phyloP scores from a whole-genome alignment of 2,888 invertebrate species.

The Apamea sordens region DNA sequence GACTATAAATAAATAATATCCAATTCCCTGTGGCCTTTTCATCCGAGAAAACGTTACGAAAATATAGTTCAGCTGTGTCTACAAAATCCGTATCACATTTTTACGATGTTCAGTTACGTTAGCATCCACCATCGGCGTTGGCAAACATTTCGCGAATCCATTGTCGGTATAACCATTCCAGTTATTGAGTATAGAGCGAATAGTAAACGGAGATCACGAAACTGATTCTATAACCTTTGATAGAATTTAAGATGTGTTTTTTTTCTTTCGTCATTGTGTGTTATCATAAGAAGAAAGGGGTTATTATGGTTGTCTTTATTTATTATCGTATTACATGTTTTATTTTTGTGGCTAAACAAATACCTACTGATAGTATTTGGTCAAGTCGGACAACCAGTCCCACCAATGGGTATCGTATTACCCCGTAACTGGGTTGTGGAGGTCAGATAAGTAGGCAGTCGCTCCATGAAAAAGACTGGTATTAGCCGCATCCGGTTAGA shows the following conservation, averaged over 20 bases:
- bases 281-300: neutral
- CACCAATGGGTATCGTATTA: too few species aligned
- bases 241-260: conserved; percentile 44
- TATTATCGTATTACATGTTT: neutral
- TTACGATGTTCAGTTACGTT: conserved; percentile 61
- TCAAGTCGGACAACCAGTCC: neutral
- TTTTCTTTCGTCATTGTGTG: conserved; percentile 13
- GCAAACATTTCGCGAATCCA: conserved; percentile 64
- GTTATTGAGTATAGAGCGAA: conserved; percentile 54
- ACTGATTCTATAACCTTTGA: conserved; percentile 47
- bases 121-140: conserved; percentile 40
- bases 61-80: conserved; percentile 45
- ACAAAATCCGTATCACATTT: conserved; percentile 60
- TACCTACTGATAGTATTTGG: neutral
- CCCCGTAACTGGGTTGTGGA: too few species aligned
- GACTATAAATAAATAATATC: conserved; percentile 19
- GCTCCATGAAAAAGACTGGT: too few species aligned
- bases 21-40: conserved; percentile 20
- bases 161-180: conserved; percentile 51
- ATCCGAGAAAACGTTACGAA: conserved; percentile 26
- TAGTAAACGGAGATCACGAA: conserved; percentile 54
- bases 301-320: conserved; percentile 1
- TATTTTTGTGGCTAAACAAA: neutral
- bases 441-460: too few species aligned
- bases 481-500: too few species aligned